A percentile compares a stretch with the other conserved stretches of the same genome.
Evolutionary conservation across 2,888 invertebrate species (phyloP).

Genomic region (Anticlea derivata): DNA sequence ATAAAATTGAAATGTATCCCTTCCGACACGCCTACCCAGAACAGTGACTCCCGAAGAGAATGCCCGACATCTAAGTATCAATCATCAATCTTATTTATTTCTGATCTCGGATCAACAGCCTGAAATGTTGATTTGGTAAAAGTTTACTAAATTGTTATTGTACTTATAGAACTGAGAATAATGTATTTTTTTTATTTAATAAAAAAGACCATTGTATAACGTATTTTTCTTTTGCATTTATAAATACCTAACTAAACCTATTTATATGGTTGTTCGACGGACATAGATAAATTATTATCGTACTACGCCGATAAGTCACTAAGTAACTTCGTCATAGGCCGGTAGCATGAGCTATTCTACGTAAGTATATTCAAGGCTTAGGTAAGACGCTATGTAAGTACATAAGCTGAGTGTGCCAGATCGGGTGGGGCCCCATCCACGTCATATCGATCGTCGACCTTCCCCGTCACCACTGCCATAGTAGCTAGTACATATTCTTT

Average conservation of each 20-base stretch:
- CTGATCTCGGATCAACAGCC: slow-evolving; percentile 77
- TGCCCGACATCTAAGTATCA: slow-evolving; percentile 13
- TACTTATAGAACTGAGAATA: slow-evolving; percentile 80
- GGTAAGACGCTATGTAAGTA: slow-evolving; percentile 2
- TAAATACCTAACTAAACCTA: too few relatives aligned
- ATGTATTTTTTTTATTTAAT: slow-evolving; percentile 81
- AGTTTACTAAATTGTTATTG: slow-evolving; percentile 80
- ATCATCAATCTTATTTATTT: slow-evolving; percentile 65
- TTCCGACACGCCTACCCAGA: slow-evolving; percentile 34
- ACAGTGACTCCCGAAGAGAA: slow-evolving; percentile 27
- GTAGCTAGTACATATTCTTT: slow-evolving; percentile 11
- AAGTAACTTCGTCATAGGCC: too few relatives aligned
- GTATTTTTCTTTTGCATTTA: slow-evolving; percentile 22
- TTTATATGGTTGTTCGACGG: too few relatives aligned
- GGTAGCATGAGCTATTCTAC: too few relatives aligned
- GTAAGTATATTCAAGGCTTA: too few relatives aligned
- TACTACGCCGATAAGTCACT: too few relatives aligned
- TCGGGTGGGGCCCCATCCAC: slow-evolving; percentile 33
- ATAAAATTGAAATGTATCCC: slow-evolving; percentile 45
- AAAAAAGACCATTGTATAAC: slow-evolving; percentile 74
- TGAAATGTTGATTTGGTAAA: slow-evolving; percentile 77
- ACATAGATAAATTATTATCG: too few relatives aligned
- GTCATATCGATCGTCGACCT: slow-evolving; percentile 40
- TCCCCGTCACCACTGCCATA: slow-evolving; percentile 25
- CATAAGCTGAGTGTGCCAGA: neutral